Evolutionary conservation across 2,797 vertebrate species (phyloP).

Genomic region (Synanceia verrucosa): DNA sequence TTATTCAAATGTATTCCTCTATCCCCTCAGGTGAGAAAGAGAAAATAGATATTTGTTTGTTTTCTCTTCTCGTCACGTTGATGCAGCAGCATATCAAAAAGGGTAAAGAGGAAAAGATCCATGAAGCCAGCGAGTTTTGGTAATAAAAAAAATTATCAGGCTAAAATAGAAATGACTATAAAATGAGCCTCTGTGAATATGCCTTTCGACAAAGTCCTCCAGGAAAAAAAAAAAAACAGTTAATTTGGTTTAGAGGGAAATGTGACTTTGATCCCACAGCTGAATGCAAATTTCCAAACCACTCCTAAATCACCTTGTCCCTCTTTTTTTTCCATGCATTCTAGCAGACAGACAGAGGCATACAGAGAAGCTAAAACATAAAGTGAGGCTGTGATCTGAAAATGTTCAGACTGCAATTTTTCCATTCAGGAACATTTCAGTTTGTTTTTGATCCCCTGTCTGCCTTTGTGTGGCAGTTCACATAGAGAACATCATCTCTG

Average conservation of each 20-base stretch:
- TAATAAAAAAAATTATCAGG: conserved; percentile 49
- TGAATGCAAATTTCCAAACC: conserved; percentile 72
- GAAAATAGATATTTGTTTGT: conserved; percentile 72
- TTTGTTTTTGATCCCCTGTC: conserved; percentile 39
- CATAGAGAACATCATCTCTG: conserved; percentile 19
- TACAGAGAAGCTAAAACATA: conserved; percentile 8
- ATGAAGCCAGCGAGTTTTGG: conserved; percentile 40
- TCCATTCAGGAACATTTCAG: conserved; percentile 39
- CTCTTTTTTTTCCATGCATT: conserved; percentile 35
- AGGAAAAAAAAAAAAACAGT: conserved; percentile 22
- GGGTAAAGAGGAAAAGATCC: conserved; percentile 47
- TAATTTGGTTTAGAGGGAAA: conserved; percentile 72
- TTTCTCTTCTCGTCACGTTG: conserved; percentile 62
- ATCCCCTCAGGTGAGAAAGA: conserved; percentile 64
- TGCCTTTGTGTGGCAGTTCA: conserved; percentile 23
- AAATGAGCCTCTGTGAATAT: conserved; percentile 64
- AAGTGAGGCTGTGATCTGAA: conserved; percentile 15
- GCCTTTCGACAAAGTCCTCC: conserved; percentile 35
- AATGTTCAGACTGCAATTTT: conserved; percentile 36
- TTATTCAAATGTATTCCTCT: conserved; percentile 77
- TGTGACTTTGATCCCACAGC: conserved; percentile 75
- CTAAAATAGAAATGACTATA: conserved; percentile 64
- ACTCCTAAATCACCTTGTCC: conserved; percentile 41
- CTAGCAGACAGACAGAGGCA: conserved; percentile 33
- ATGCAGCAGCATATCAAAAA: conserved; percentile 65